phyloP scores from a whole-genome alignment of 1,140 invertebrate species.

The Campoletis sonorensis region DNA sequence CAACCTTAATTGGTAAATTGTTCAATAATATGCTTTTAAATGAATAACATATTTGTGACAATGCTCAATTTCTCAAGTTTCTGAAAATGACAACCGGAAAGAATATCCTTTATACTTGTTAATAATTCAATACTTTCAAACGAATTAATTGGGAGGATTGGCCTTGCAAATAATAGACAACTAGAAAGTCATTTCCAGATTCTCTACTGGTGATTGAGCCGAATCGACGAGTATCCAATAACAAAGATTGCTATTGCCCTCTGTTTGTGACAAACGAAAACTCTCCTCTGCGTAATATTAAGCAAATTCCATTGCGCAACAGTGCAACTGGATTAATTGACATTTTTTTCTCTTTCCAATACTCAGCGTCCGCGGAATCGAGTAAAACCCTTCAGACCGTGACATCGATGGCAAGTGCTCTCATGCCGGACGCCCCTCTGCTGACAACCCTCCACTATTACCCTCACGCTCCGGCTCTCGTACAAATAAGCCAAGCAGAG shows the following conservation, averaged over 20 bases:
- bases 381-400: slow-evolving; percentile 80
- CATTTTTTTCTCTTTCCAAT: slow-evolving; percentile 38
- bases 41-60: too few species aligned
- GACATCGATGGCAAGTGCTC: slow-evolving; percentile 74
- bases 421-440: slow-evolving; percentile 71
- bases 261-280: background rate
- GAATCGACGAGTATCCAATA: background rate
- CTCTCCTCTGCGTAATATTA: background rate
- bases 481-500: slow-evolving; percentile 76
- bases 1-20: slow-evolving; percentile 70
- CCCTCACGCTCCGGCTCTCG: slow-evolving; percentile 70
- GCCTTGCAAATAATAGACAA: too few species aligned
- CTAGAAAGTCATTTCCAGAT: too few species aligned
- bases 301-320: background rate
- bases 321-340: slow-evolving; percentile 22
- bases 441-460: slow-evolving; percentile 73
- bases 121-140: too few species aligned
- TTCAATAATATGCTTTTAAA: too few species aligned
- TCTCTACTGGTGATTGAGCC: too few species aligned
- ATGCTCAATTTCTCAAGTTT: too few species aligned
- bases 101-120: too few species aligned
- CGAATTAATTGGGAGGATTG: too few species aligned
- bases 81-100: too few species aligned
- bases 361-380: slow-evolving; percentile 73
- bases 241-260: background rate